Base-by-base conservation (phyloP, 2,797 vertebrate genomes). In the Acrossocheilus wenchowensis region DNA sequence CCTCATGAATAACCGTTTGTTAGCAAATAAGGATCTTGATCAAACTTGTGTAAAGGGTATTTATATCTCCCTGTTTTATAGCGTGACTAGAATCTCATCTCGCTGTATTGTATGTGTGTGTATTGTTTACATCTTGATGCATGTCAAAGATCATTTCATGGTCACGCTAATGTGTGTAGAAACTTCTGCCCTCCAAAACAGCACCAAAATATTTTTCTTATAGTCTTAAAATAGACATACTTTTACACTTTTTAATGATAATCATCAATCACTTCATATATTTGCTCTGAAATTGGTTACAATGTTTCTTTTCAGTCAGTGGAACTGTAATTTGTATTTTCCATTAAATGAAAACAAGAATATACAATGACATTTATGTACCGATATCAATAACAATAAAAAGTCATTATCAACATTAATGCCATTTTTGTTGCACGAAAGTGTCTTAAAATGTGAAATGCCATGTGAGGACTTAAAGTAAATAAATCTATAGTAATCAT, bases 11-110 rank as follows among this genome's bases (percentile, higher is more conserved):
- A 34, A 78, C 75, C 10, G 1, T 68, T 81, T 54, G 64, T 45
- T 82, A 8, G 34, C 85, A 79, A 82, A 85, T 85, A 88, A 64
- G 82, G 85, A 52, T 72, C 78, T 81, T 71, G 10, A 43, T 45
- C 50, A 75, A 48, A 36, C 15, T 17, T 66, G 7, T 64, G 60
- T 66, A 3, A 75, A 21, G 21, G 71, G 57, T 87, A 88, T 88
- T 87, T 87, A 80, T 68, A 68, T 21, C 34, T 68, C 34, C 6
- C 17, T 3, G 34, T 68, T 68, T 36, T 36, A 68, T 5, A 64
- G 64, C 3, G 26, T 6, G 14, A 8, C 30, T 68, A 36, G 7
- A 68, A 68, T 19, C 6, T 68, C 3, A 5, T 36, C 66, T 36
- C 30, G 17, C 64, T 68, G 64, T 19, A 15, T 34, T 68, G 19